Percentiles rank a stretch among this genome's conserved stretches.
Conservation (phyloP, 1,140 invertebrate species). For the Nebria ingens region DNA sequence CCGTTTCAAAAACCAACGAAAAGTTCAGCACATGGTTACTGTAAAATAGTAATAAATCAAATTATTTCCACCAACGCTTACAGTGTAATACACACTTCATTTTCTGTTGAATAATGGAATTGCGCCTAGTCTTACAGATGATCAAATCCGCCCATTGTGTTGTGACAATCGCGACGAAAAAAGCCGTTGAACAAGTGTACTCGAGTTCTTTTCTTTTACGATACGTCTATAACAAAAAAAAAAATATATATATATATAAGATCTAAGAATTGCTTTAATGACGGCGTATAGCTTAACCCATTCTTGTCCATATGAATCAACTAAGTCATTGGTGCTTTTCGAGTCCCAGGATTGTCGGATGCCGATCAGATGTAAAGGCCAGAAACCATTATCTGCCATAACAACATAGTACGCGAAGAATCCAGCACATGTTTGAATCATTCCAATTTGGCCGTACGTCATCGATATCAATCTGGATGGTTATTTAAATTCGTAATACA, state of each 20-base stretch:
- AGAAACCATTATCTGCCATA: slow-evolving; percentile 97
- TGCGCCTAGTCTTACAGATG: slow-evolving; percentile 94
- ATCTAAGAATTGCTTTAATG: neutral
- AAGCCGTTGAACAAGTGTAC: slow-evolving; percentile 96
- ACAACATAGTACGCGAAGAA: slow-evolving; percentile 99
- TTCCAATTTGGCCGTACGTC: slow-evolving; percentile 97
- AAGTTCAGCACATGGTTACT: slow-evolving; percentile 92
- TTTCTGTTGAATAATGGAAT: slow-evolving; percentile 94
- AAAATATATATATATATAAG: neutral
- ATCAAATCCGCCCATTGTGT: slow-evolving; percentile 99
- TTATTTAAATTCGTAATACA: too few species aligned
- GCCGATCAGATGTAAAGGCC: slow-evolving; percentile 74
- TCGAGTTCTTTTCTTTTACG: slow-evolving; percentile 89
- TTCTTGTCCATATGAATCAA: slow-evolving; percentile 97
- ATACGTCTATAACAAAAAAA: slow-evolving; percentile 63
- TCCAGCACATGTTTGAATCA: slow-evolving; percentile 98
- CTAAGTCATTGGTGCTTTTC: slow-evolving; percentile 88
- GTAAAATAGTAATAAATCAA: slow-evolving; percentile 25
- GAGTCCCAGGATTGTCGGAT: slow-evolving; percentile 94
- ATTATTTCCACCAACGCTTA: neutral
- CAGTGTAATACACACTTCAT: slow-evolving; percentile 56
- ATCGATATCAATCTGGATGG: slow-evolving; percentile 92
- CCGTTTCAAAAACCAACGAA: slow-evolving; percentile 87
- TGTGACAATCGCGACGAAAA: slow-evolving; percentile 96
- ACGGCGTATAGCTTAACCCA: slow-evolving; percentile 63